Evolutionary conservation across 2,113 vertebrate genomes (phyloP).

Genomic region (Callipepla californica): DNA sequence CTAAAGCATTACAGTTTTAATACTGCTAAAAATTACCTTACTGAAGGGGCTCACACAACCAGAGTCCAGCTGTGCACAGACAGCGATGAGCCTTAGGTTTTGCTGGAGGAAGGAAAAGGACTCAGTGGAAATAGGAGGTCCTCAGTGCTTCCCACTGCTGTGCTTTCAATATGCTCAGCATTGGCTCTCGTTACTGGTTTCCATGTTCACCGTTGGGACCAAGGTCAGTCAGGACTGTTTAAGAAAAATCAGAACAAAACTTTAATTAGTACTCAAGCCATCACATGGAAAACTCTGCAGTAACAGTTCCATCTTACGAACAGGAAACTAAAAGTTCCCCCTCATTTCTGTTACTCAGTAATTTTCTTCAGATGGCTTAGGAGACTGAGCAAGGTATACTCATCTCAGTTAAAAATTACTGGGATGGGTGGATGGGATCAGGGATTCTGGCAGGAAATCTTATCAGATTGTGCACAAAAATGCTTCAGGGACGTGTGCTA

Average conservation of each 20-base stretch:
- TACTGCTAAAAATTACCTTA: not conserved
- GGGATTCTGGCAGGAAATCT: not conserved
- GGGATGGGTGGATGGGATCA: not conserved
- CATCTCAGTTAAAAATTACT: not conserved
- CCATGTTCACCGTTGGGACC: not conserved
- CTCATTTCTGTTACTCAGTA: not conserved
- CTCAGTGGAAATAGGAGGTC: not conserved
- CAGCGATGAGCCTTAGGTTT: not conserved
- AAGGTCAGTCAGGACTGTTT: not conserved
- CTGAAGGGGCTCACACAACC: not conserved
- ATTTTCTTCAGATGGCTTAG: not conserved
- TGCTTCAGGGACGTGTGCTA: not conserved
- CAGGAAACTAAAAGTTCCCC: not conserved
- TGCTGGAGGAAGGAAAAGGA: constrained; percentile 14
- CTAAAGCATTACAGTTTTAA: not conserved
- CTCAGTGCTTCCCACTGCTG: constrained; percentile 27
- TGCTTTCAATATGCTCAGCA: not conserved
- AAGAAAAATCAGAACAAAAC: not conserved
- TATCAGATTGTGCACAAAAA: not conserved
- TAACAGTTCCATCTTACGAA: not conserved
- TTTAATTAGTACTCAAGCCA: not conserved
- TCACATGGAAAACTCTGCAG: not conserved
- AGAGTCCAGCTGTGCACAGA: fast-evolving
- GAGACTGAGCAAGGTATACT: not conserved
- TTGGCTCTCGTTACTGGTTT: not conserved